Percentiles rank a stretch among this genome's conserved stretches.
These are phyloP conservation scores for Teleopsis dalmanni DNA, from an alignment of 1,140 invertebrate species.

Conservation along the genomic window DNA sequence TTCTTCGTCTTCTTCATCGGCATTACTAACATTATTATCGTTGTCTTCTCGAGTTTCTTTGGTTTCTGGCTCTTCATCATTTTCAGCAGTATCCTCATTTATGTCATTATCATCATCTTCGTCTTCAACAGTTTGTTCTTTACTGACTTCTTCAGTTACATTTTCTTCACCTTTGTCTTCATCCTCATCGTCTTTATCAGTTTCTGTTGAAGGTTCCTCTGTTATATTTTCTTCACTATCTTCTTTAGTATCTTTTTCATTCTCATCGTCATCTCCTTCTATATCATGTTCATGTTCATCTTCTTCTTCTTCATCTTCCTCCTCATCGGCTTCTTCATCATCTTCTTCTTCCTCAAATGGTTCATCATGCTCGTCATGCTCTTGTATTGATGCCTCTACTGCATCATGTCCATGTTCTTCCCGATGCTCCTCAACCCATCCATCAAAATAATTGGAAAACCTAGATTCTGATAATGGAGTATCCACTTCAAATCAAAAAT, in stretches of 20 bases:
- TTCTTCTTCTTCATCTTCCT: slow-evolving; percentile 31
- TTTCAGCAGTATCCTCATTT: slow-evolving; percentile 28
- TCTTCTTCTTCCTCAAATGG: slow-evolving; percentile 34
- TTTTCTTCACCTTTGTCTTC: slow-evolving; percentile 35
- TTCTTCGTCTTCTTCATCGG: slow-evolving; percentile 29
- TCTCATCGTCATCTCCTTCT: slow-evolving; percentile 30
- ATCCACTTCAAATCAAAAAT: slow-evolving; percentile 54
- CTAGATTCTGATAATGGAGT: slow-evolving; percentile 60
- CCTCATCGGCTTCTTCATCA: slow-evolving; percentile 25
- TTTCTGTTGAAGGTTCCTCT: slow-evolving; percentile 32
- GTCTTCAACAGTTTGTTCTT: slow-evolving; percentile 40
- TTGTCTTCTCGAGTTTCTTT: slow-evolving; percentile 21
- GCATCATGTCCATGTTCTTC: slow-evolving; percentile 46
- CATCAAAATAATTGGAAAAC: slow-evolving; percentile 65
- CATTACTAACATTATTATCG: slow-evolving; percentile 8
- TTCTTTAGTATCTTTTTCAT: slow-evolving; percentile 29
- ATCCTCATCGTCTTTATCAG: slow-evolving; percentile 27
- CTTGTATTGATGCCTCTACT: slow-evolving; percentile 42
- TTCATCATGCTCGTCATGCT: slow-evolving; percentile 38
- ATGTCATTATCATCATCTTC: slow-evolving; percentile 38
- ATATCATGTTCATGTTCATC: slow-evolving; percentile 31
- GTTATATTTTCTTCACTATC: slow-evolving; percentile 35
- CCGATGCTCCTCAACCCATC: slow-evolving; percentile 65
- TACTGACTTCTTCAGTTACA: slow-evolving; percentile 39
- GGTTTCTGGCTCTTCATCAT: slow-evolving; percentile 26